These are phyloP conservation scores for Pluvianellus socialis DNA, from an alignment of 2,113 vertebrate species.

Conservation along the genomic window DNA sequence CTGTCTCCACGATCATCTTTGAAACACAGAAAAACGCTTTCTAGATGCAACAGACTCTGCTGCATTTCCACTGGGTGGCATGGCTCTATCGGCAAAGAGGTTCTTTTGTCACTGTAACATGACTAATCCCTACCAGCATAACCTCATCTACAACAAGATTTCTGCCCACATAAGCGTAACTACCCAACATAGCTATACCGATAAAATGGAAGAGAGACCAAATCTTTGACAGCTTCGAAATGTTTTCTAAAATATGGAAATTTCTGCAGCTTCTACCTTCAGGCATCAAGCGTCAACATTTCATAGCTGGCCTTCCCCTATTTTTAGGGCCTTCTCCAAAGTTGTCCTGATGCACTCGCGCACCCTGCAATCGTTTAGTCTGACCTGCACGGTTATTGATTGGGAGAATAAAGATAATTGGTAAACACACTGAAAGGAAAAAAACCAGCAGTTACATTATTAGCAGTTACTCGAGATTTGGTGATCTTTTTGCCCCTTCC, in stretches of 20 bases:
- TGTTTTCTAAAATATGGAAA: conserved; percentile 37
- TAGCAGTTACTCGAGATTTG: not conserved
- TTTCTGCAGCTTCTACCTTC: conserved; percentile 39
- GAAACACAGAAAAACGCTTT: not conserved
- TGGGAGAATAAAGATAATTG: not conserved
- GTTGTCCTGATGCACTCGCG: rapidly evolving
- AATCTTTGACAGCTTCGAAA: conserved; percentile 5
- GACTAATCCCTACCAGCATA: conserved; percentile 57
- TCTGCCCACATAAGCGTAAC: conserved; percentile 51
- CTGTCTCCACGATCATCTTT: conserved; percentile 33
- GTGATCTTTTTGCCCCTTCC: not conserved
- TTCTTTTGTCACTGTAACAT: conserved; percentile 43
- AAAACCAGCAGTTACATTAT: not conserved
- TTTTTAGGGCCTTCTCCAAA: not conserved
- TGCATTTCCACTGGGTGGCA: conserved; percentile 59
- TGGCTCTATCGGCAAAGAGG: conserved; percentile 10
- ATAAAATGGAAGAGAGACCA: conserved; percentile 46
- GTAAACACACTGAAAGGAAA: not conserved
- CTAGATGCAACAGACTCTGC: not conserved
- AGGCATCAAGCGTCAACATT: not conserved
- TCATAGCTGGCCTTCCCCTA: not conserved
- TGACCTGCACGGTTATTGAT: not conserved
- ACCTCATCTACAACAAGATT: conserved; percentile 54
- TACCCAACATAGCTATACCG: conserved; percentile 37
- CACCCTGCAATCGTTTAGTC: not conserved